phyloP scores from a whole-genome alignment of 2,113 vertebrate genomes.

The Neotragus pygmaeus region DNA sequence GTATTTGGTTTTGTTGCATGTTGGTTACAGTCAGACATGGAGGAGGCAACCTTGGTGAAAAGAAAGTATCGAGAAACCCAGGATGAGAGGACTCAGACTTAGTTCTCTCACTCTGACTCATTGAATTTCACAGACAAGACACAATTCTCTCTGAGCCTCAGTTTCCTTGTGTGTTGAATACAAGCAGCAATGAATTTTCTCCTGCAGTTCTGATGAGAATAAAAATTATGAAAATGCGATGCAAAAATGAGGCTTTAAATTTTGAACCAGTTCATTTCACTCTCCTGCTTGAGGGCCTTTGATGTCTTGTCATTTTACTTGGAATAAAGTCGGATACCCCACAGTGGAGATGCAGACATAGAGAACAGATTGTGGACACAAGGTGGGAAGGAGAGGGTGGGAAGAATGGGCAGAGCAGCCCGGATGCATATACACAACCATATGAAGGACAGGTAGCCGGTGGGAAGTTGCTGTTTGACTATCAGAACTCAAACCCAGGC shows the following conservation, averaged over 20 bases:
- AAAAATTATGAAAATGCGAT: not conserved
- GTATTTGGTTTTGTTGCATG: not conserved
- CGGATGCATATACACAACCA: fast-evolving
- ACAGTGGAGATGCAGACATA: not conserved
- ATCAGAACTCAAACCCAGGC: fast-evolving
- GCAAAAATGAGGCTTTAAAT: not conserved
- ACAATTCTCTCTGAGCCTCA: fast-evolving
- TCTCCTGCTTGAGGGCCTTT: not conserved
- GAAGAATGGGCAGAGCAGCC: not conserved
- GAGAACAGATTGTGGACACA: not conserved
- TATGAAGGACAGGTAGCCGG: not conserved
- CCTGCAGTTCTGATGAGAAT: not conserved
- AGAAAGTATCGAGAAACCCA: not conserved
- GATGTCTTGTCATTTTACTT: not conserved
- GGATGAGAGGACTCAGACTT: not conserved
- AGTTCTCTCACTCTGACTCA: fast-evolving
- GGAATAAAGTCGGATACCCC: not conserved
- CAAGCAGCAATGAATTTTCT: not conserved
- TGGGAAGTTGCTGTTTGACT: not conserved
- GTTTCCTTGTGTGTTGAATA: fast-evolving
- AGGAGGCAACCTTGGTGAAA: fast-evolving
- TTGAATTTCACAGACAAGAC: not conserved
- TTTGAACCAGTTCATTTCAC: not conserved
- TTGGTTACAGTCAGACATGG: not conserved
- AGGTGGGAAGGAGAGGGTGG: not conserved